phyloP scores from a whole-genome alignment of 2,888 invertebrate species.

The Lepeophtheirus nordmannii region DNA sequence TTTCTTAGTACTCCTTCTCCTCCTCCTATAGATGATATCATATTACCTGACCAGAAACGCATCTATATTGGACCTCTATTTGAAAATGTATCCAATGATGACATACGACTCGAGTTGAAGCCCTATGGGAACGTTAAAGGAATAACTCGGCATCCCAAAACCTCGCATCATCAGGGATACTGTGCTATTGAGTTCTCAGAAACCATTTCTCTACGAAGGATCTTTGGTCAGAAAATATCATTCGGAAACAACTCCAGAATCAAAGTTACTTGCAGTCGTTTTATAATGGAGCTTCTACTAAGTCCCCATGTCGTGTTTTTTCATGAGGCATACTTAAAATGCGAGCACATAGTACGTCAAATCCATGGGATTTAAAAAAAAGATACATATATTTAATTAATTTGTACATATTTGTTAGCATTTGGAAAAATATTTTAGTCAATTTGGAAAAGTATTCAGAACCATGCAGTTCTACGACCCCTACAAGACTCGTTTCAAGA shows the following conservation, averaged over 20 bases:
- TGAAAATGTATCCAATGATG: background rate
- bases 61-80: conserved; percentile 10
- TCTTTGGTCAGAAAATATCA: background rate
- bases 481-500: background rate
- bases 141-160: background rate
- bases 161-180: background rate
- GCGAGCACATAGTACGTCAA: background rate
- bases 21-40: background rate
- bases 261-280: background rate
- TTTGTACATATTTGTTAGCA: background rate
- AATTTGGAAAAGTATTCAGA: conserved; percentile 5
- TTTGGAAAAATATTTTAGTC: conserved; percentile 8
- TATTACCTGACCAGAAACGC: conserved; percentile 5
- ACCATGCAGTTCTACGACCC: background rate
- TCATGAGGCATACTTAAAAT: background rate
- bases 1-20: background rate
- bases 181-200: conserved; percentile 6
- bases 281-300: background rate
- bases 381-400: background rate
- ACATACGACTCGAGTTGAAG: background rate
- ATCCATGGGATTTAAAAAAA: background rate
- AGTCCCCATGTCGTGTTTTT: background rate
- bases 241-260: background rate
- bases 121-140: background rate
- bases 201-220: conserved; percentile 4